Conservation (phyloP, 2,797 vertebrate genomes). For the Pangasius sanitwongsei region DNA sequence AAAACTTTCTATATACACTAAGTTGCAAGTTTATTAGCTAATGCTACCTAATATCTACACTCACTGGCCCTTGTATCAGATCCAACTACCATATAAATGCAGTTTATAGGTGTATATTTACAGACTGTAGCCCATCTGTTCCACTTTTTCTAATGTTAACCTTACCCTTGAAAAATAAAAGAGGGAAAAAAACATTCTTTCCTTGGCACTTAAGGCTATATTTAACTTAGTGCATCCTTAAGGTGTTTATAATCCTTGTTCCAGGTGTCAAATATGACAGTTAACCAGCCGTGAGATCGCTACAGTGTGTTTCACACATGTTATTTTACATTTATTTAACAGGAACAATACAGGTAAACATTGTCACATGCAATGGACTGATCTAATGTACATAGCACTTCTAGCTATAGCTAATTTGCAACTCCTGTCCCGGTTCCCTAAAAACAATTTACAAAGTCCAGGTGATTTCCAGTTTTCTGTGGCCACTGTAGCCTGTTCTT, state of each 20-base stretch:
- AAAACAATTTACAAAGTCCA: no score
- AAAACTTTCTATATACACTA: slow-evolving; percentile 2
- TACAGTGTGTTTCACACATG: neutral
- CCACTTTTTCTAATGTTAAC: neutral
- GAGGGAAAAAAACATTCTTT: neutral
- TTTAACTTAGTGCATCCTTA: neutral
- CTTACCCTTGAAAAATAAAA: neutral
- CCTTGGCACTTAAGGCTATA: slow-evolving; percentile 2
- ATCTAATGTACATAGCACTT: neutral
- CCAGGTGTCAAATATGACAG: neutral
- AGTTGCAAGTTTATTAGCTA: neutral
- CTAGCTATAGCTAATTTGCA: neutral
- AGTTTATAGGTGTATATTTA: neutral
- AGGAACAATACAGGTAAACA: neutral
- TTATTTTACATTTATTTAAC: neutral
- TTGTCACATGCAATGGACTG: neutral
- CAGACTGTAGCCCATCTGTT: slow-evolving; percentile 2
- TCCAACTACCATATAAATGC: neutral
- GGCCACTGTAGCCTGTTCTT: neutral
- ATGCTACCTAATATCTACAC: neutral
- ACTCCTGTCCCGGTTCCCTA: neutral
- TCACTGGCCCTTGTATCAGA: neutral
- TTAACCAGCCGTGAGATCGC: neutral
- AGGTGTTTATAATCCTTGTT: neutral
- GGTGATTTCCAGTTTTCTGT: neutral